Evolutionary conservation across 2,888 invertebrate species (phyloP), one percentile per base, ranked within the genome.

Genomic region (Eucera pruinosa): DNA sequence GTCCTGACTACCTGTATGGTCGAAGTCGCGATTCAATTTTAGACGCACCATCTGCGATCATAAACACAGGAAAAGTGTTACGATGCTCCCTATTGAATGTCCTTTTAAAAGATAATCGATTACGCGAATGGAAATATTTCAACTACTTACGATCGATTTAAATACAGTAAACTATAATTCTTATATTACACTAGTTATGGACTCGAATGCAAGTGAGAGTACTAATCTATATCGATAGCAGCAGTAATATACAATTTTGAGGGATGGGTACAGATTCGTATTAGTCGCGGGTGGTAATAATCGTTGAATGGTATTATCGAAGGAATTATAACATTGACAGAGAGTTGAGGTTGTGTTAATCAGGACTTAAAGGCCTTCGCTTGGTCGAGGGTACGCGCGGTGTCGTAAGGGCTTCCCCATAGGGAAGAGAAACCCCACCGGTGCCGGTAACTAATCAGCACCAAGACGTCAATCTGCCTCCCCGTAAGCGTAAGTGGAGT

Each of bases 391-490:
- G 88, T 80, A 81, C 80, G 77, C 78, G 75, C 76, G 73, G 84
- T 83, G 86, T 85, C 85, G 85, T 74, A 80, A 82, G 81, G 90
- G 90, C 87, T 90, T 89, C 90, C 73, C 81, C 76, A 70, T 66
- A 79, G 83, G 81, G 70, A 83, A 85, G 87, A 81, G 89, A 90
- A 91, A 87, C 89, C 91, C 82, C 83, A 71, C 65, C 82, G 84
- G 78, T 89, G 90, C 89, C 81, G 80, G 81, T 88, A 84, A 89
- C 89, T 90, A 91, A 91, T 91, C 91, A 91, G 86, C 89, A 85
- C 88, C 87, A 84, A 88, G 87, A 86, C 82, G 84, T 74, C 83
- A 78, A 87, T 85, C 80, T 79, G 73, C 76, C 43, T 76, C 76
- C 77, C 67, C 50, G 36, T 50, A 43, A 45, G 23, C 60, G 58